Evolutionary conservation across 2,113 vertebrate genomes (phyloP).

Genomic region (Odontesthes bonariensis): DNA sequence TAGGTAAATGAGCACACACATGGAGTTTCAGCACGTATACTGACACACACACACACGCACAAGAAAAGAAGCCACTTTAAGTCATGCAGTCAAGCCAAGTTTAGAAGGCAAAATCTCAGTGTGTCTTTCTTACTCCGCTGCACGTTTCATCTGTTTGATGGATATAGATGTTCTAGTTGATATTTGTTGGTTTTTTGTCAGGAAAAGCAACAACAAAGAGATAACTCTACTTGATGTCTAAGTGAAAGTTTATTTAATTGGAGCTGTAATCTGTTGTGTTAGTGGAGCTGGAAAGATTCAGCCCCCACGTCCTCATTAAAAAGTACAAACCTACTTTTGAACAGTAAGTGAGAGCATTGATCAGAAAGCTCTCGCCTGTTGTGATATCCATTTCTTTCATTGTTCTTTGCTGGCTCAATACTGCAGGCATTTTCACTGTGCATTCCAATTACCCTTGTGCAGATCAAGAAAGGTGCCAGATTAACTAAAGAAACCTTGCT

Average conservation of each 20-base stretch:
- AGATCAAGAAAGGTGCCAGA: conserved; percentile 82
- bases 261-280: conserved; percentile 71
- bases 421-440: conserved; percentile 64
- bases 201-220: conserved; percentile 64
- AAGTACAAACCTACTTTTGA: conserved; percentile 79
- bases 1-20: conserved; percentile 49
- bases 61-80: conserved; percentile 14
- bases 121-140: background rate
- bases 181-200: conserved; percentile 61
- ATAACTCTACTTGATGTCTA: conserved; percentile 52
- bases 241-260: conserved; percentile 76
- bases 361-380: conserved; percentile 74
- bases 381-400: conserved; percentile 81
- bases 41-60: conserved; percentile 13
- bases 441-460: conserved; percentile 79
- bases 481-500: conserved; percentile 81
- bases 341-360: conserved; percentile 76
- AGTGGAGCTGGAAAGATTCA: conserved; percentile 56
- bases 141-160: conserved; percentile 34
- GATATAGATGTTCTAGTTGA: conserved; percentile 45
- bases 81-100: conserved; percentile 20
- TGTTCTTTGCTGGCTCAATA: conserved; percentile 76
- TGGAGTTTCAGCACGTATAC: conserved; percentile 2
- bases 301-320: conserved; percentile 76
- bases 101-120: conserved; percentile 18